Base-by-base conservation (phyloP, 2,113 vertebrate species). In the Heterochromis multidens region DNA sequence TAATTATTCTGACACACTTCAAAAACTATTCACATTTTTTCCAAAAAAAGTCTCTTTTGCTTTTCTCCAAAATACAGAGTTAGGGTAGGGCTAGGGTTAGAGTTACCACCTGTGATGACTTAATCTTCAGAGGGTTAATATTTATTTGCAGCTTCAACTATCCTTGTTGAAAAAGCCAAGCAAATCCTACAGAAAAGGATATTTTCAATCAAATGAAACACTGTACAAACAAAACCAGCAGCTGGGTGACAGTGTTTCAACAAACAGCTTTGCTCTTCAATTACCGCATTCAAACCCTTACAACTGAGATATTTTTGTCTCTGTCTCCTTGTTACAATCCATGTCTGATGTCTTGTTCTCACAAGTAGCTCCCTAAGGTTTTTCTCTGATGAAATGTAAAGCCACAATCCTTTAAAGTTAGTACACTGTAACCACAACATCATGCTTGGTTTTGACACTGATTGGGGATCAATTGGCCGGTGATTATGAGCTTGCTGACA, bases 271-370 rank as follows among this genome's bases (percentile, higher is more conserved):
- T 4, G 10, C 61, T 87, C 86, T 80, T 85, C 62, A 85, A 85
- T 89, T 83, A 80, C 12, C 0, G 49, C 72, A 43, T 49, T 60
- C 1, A 5, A 80, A 57, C 83, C 80, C 76, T 70, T 77, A 74
- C 85, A 81, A 87, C 86, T 82, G 84, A 90, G 85, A 88, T 77
- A 82, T 85, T 87, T 80, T 87, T 83, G 81, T 91, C 87, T 49
- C 80, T 62, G 87, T 84, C 86, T 81, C 54, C 58, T 58, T 2
- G 81, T 80, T 81, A 52, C 58, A 10, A n/a, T 56, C 83, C 83
- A 54, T 58, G 65, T 80, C 86, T 92, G 89, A 92, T 86, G 87
- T 94, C 91, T 94, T 91, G 57, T 88, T 93, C 80, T 80, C 59
- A 23, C 61, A 5, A 54, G 62, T 6, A 9, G 60, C 77, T 88